These are phyloP conservation scores for Agelaius tricolor DNA, from an alignment of 2,113 vertebrate species.

Conservation along the genomic window DNA sequence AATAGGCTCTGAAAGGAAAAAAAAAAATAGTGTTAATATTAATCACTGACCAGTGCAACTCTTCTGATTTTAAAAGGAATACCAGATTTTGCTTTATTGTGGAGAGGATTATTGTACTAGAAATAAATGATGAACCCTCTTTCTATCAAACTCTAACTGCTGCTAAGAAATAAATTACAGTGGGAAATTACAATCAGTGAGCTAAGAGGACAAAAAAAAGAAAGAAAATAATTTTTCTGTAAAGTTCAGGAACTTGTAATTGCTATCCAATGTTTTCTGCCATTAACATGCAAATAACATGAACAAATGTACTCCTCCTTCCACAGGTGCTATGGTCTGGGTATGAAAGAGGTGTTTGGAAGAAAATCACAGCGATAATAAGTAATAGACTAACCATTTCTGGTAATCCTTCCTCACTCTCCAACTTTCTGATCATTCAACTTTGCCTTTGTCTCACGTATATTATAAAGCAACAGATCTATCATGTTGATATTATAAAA, in stretches of 20 bases:
- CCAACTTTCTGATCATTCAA: neutral
- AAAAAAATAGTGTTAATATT: neutral
- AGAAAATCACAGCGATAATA: neutral
- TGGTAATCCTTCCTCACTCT: neutral
- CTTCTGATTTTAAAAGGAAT: neutral
- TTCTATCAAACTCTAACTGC: neutral
- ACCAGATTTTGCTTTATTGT: neutral
- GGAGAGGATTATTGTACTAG: neutral
- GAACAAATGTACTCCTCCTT: neutral
- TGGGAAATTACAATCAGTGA: neutral
- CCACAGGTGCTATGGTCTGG: neutral
- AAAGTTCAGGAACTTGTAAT: neutral
- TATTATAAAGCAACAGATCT: neutral
- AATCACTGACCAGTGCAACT: neutral
- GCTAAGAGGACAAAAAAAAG: neutral
- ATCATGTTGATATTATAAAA: neutral
- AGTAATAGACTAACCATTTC: neutral
- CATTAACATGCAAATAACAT: neutral
- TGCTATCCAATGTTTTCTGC: neutral
- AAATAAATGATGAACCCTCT: neutral
- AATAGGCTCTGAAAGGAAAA: neutral
- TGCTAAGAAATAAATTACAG: neutral
- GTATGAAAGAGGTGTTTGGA: neutral
- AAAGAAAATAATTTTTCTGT: neutral
- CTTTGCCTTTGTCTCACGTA: neutral